Evolutionary conservation across 2,888 invertebrate genomes (phyloP).

Genomic region (Hesperia comma): DNA sequence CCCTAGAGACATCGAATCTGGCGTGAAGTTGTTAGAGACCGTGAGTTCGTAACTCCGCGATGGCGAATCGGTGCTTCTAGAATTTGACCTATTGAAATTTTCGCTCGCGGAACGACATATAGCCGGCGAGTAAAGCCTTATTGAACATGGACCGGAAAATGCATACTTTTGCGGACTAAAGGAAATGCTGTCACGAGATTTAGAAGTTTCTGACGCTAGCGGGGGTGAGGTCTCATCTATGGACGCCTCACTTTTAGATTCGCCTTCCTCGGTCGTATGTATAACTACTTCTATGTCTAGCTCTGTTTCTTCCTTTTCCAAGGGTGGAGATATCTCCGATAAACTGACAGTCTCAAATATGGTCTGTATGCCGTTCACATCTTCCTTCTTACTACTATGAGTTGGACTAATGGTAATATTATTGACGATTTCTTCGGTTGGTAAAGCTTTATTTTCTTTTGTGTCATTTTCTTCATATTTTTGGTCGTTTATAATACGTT

Average conservation of each 20-base stretch:
- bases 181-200: constrained; percentile 43
- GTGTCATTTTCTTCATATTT: background rate
- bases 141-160: constrained; percentile 53
- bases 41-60: constrained; percentile 59
- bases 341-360: constrained; percentile 60
- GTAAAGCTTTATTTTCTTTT: constrained; percentile 41
- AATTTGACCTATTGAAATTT: constrained; percentile 62
- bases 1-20: constrained; percentile 61
- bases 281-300: constrained; percentile 40
- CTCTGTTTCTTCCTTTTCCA: constrained; percentile 49
- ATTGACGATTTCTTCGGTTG: constrained; percentile 28
- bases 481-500: background rate
- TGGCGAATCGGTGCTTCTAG: constrained; percentile 57
- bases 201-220: constrained; percentile 58
- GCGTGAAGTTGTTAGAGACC: constrained; percentile 56
- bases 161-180: constrained; percentile 44
- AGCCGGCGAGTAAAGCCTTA: constrained; percentile 69
- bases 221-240: constrained; percentile 63
- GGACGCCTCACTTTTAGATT: constrained; percentile 46
- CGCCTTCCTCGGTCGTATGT: constrained; percentile 15
- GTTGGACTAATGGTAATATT: constrained; percentile 40
- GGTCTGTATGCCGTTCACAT: constrained; percentile 48
- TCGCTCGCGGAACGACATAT: constrained; percentile 63
- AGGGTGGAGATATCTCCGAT: constrained; percentile 65
- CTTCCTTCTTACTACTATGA: constrained; percentile 43